Evolutionary conservation across 2,797 vertebrate genomes (phyloP).

Genomic region (Peromyscus aztecus): DNA sequence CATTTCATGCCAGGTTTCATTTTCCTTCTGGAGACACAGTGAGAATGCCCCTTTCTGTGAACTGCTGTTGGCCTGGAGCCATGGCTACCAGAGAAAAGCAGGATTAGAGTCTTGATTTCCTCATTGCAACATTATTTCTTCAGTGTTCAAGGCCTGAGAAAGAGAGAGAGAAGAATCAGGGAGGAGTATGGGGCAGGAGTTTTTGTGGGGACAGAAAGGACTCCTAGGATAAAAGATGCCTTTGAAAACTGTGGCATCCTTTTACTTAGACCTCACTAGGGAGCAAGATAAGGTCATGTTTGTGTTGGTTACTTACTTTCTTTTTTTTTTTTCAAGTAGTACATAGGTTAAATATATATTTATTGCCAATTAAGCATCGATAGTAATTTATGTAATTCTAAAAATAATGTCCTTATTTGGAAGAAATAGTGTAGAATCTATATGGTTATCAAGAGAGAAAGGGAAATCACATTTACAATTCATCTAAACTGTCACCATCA

Average conservation of each 20-base stretch:
- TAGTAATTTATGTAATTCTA: neutral
- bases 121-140: neutral
- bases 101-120: neutral
- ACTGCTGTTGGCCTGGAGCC: neutral
- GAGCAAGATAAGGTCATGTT: neutral
- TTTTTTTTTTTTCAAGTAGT: too few species aligned
- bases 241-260: neutral
- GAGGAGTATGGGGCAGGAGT: neutral
- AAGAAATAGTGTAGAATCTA: neutral
- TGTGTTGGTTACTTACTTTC: neutral
- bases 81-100: neutral
- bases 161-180: neutral
- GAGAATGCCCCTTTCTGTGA: neutral
- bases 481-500: neutral
- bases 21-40: conserved; percentile 66
- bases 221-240: neutral
- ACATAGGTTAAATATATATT: neutral
- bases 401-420: neutral
- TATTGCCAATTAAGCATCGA: neutral
- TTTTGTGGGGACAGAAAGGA: neutral
- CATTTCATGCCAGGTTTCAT: conserved; percentile 40
- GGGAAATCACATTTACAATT: neutral
- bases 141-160: neutral
- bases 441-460: neutral
- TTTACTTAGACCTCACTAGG: neutral